A percentile compares a stretch with the other conserved stretches of the same genome.
Conservation (phyloP, 2,113 vertebrate genomes). For the Alces alces region DNA sequence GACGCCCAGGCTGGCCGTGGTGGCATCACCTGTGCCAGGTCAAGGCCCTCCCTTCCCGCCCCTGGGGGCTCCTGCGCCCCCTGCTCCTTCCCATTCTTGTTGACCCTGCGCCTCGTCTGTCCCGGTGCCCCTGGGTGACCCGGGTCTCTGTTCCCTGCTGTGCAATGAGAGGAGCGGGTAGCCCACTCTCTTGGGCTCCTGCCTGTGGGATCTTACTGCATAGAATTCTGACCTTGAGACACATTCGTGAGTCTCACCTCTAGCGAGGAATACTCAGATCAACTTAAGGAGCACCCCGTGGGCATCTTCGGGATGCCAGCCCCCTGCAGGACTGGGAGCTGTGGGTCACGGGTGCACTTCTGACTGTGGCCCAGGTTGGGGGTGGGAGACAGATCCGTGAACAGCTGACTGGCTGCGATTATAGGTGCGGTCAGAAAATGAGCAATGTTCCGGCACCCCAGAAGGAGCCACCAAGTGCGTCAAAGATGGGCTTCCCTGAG, state of each 20-base stretch:
- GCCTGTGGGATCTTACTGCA: background rate
- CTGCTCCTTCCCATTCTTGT: background rate
- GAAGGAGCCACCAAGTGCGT: background rate
- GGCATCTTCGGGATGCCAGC: fast-evolving
- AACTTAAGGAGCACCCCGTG: background rate
- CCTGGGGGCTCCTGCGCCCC: background rate
- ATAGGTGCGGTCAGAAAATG: background rate
- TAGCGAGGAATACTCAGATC: background rate
- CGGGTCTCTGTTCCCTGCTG: background rate
- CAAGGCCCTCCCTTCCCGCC: background rate
- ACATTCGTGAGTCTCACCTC: background rate
- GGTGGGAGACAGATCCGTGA: background rate
- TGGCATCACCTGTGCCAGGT: background rate
- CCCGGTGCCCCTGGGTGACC: background rate
- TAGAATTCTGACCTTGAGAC: background rate
- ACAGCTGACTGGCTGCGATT: background rate
- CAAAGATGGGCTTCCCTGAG: background rate
- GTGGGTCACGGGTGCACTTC: background rate
- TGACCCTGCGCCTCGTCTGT: background rate
- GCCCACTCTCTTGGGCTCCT: background rate
- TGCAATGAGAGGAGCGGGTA: background rate
- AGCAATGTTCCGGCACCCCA: background rate
- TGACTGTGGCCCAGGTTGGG: fast-evolving
- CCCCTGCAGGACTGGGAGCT: background rate
- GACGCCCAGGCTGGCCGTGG: background rate